These are phyloP conservation scores for Andrena bicolor DNA, from an alignment of 2,888 invertebrate genomes.

Conservation along the genomic window DNA sequence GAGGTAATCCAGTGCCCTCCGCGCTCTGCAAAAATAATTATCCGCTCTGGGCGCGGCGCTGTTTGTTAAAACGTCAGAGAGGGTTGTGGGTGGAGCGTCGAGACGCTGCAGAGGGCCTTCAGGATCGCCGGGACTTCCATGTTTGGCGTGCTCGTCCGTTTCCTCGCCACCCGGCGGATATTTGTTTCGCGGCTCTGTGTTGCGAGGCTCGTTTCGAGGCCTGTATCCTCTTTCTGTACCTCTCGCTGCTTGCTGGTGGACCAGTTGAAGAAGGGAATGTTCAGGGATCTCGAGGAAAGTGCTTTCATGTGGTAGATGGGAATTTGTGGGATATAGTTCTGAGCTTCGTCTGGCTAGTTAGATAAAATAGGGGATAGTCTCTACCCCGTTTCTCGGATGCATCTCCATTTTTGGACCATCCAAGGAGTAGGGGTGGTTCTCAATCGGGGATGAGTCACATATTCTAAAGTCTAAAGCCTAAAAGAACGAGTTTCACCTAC, in stretches of 20 bases:
- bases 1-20: slow-evolving; percentile 75
- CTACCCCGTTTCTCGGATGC: too few relatives aligned
- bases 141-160: slow-evolving; percentile 30
- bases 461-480: too few relatives aligned
- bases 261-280: not conserved
- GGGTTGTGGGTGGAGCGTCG: slow-evolving; percentile 74
- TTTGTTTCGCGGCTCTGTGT: slow-evolving; percentile 30
- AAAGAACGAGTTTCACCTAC: too few relatives aligned
- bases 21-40: slow-evolving; percentile 82
- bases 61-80: slow-evolving; percentile 82
- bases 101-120: slow-evolving; percentile 48
- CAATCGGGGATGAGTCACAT: too few relatives aligned
- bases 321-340: not conserved
- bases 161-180: slow-evolving; percentile 49
- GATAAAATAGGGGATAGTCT: too few relatives aligned
- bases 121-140: slow-evolving; percentile 29
- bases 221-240: not conserved
- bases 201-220: slow-evolving; percentile 17
- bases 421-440: too few relatives aligned
- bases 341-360: too few relatives aligned
- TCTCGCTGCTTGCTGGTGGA: not conserved
- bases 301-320: not conserved
- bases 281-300: not conserved
- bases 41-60: slow-evolving; percentile 81
- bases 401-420: too few relatives aligned